phyloP scores from a whole-genome alignment of 2,888 invertebrate species.

The Bugulina stolonifera region DNA sequence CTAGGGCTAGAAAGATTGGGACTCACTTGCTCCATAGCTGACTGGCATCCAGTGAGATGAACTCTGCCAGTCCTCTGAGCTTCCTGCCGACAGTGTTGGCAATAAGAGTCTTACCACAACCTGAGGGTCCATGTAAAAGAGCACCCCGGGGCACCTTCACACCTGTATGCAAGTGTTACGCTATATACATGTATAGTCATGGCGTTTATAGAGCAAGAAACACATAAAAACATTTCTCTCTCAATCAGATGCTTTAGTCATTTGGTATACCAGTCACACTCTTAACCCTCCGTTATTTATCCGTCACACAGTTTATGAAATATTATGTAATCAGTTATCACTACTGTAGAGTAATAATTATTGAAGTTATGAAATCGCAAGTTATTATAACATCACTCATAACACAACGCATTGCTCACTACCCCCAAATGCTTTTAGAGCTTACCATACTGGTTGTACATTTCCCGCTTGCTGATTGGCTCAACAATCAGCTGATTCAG shows the following conservation, averaged over 20 bases:
- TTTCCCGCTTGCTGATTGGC: neutral
- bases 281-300: neutral
- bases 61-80: neutral
- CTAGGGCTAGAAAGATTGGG: no score
- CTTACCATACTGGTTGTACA: neutral
- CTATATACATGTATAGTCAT: no score
- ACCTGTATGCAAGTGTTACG: no score
- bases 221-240: no score
- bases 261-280: neutral
- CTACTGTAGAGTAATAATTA: no score
- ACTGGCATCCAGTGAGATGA: slow-evolving; percentile 63
- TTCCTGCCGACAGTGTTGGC: neutral
- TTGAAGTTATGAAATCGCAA: no score
- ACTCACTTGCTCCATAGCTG: slow-evolving; percentile 68
- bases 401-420: no score
- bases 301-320: neutral
- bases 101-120: slow-evolving; percentile 15
- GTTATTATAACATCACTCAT: no score
- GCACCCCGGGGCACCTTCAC: neutral
- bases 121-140: neutral
- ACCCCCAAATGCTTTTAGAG: no score
- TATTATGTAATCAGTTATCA: no score
- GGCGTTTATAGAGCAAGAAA: no score
- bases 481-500: slow-evolving; percentile 18
- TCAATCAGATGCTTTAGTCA: no score